A percentile compares a stretch with the other conserved stretches of the same genome.
Evolutionary conservation across 2,888 invertebrate genomes (phyloP).

Genomic region (Oxyscelio sp.): DNA sequence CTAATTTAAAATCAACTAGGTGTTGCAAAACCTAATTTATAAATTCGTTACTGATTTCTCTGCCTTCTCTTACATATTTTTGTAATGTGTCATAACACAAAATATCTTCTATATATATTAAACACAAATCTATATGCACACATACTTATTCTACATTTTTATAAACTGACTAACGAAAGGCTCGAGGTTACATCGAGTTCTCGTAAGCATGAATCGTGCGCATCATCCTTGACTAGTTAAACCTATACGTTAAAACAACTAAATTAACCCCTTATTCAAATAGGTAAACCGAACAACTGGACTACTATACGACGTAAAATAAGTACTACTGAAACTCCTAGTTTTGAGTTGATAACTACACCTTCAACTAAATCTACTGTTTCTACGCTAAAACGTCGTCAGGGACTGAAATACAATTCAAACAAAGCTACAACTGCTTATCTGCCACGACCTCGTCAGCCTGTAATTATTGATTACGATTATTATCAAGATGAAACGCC

Average conservation of each 20-base stretch:
- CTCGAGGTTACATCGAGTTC: background rate
- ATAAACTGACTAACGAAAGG: conserved; percentile 39
- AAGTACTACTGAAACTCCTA: conserved; percentile 86
- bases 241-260: conserved; percentile 4
- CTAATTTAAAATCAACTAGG: too few relatives aligned
- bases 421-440: conserved; percentile 63
- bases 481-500: conserved; percentile 91
- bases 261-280: conserved; percentile 64
- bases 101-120: background rate
- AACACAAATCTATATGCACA: background rate
- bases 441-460: conserved; percentile 81
- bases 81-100: background rate
- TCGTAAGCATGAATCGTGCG: conserved; percentile 29
- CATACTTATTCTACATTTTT: conserved; percentile 11
- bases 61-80: background rate
- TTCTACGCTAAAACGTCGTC: conserved; percentile 76
- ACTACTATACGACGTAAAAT: conserved; percentile 85
- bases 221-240: background rate
- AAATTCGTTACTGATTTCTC: background rate
- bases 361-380: conserved; percentile 79
- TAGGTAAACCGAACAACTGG: conserved; percentile 84
- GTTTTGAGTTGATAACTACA: conserved; percentile 73
- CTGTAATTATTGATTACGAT: conserved; percentile 90
- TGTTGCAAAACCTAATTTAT: too few relatives aligned
- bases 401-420: conserved; percentile 74